Evolutionary conservation across 2,113 vertebrate genomes (phyloP).

Genomic region (Etheostoma cragini): DNA sequence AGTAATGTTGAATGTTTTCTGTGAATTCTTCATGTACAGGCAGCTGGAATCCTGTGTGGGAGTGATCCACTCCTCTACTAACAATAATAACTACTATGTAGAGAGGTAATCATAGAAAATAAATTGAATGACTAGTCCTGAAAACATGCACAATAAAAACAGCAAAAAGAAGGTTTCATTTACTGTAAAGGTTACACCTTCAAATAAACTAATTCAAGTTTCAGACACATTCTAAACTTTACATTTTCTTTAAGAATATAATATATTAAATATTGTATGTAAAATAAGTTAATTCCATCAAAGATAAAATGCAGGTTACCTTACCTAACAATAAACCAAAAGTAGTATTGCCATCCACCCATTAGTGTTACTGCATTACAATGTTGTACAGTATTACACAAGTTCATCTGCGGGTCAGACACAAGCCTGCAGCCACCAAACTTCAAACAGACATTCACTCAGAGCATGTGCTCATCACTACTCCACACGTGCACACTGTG

Average conservation of each 20-base stretch:
- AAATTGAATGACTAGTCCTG: not conserved
- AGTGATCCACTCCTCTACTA: not conserved
- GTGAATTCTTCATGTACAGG: not conserved
- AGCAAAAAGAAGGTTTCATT: not conserved
- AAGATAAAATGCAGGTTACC: conserved; percentile 16
- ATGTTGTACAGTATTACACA: not conserved
- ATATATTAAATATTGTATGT: conserved; percentile 21
- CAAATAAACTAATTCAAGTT: not conserved
- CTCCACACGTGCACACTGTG: conserved; percentile 17
- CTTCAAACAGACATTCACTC: conserved; percentile 21
- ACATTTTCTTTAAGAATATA: not conserved
- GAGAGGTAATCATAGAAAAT: not conserved
- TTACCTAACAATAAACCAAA: conserved; percentile 8
- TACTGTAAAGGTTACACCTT: not conserved
- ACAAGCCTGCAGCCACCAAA: conserved; percentile 44
- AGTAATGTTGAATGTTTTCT: not conserved
- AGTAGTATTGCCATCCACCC: conserved; percentile 10
- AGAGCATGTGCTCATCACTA: conserved; percentile 37
- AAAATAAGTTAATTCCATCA: not conserved
- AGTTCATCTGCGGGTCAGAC: conserved; percentile 64
- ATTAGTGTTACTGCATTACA: not conserved
- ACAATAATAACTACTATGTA: not conserved
- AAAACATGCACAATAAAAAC: not conserved
- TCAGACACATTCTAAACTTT: not conserved
- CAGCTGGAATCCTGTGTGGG: not conserved